Evolutionary conservation across 2,797 vertebrate genomes (phyloP).

Genomic region (Anniella stebbinsi): DNA sequence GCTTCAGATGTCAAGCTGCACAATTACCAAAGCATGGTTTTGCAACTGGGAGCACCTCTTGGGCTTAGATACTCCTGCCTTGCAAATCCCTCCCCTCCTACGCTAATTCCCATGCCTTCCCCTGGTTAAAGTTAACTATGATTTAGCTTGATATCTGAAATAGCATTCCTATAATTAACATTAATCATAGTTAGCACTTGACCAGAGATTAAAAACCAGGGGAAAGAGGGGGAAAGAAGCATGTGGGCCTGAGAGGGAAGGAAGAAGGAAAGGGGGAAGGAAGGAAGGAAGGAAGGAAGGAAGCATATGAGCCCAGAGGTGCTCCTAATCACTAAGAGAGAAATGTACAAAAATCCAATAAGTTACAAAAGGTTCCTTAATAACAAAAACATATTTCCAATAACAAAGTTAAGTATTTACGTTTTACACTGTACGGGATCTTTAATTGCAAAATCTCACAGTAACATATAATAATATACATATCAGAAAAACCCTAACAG

Average conservation of each 20-base stretch:
- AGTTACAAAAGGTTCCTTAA: too few relatives aligned
- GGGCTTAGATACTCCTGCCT: neutral
- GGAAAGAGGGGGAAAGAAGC: neutral
- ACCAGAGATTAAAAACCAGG: neutral
- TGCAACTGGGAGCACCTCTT: neutral
- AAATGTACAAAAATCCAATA: too few relatives aligned
- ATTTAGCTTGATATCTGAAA: neutral
- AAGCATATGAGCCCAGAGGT: too few relatives aligned
- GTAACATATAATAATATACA: too few relatives aligned
- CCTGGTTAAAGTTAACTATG: neutral
- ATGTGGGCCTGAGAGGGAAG: too few relatives aligned
- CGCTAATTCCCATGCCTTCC: neutral
- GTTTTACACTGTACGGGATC: too few relatives aligned
- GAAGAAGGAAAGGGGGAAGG: too few relatives aligned
- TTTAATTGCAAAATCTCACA: too few relatives aligned
- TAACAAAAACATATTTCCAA: too few relatives aligned
- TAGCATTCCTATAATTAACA: neutral
- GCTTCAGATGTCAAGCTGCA: neutral
- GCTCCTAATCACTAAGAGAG: neutral
- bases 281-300: too few relatives aligned
- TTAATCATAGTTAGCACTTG: neutral
- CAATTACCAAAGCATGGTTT: neutral
- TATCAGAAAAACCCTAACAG: too few relatives aligned
- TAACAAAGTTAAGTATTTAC: too few relatives aligned
- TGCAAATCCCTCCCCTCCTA: neutral